Conservation (phyloP, 1,140 invertebrate species). For the Tetramorium alpestre region DNA sequence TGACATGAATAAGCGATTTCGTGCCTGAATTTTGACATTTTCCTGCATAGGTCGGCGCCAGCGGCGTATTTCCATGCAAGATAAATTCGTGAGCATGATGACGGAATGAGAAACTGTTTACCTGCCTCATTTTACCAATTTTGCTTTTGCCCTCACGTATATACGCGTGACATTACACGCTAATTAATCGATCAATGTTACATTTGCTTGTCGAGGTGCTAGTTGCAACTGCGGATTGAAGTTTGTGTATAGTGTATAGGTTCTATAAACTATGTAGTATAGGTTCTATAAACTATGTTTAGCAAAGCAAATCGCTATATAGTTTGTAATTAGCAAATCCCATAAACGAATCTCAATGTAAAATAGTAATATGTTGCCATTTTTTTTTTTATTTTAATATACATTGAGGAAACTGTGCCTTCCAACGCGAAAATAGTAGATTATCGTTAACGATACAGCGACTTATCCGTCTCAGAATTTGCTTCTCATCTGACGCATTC, state of each 20-base stretch:
- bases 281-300: neutral
- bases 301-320: neutral
- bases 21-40: slow-evolving; percentile 21
- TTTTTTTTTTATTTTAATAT: neutral
- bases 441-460: neutral
- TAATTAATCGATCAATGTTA: slow-evolving; percentile 36
- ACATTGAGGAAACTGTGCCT: neutral
- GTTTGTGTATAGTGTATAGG: neutral
- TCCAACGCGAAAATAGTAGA: neutral
- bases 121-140: neutral
- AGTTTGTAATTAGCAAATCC: neutral
- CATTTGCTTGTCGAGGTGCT: neutral
- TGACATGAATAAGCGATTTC: neutral
- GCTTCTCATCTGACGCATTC: neutral
- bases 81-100: neutral
- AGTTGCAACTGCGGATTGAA: neutral
- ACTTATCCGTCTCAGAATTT: neutral
- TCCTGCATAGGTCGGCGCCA: neutral
- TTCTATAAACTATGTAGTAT: neutral
- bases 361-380: neutral
- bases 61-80: neutral
- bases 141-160: neutral
- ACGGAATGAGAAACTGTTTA: neutral
- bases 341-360: neutral
- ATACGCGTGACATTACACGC: neutral